Percentiles rank a stretch among this genome's conserved stretches.
Conservation (phyloP, 23 tunicate genomes). For the Trididemnum nubilum region DNA sequence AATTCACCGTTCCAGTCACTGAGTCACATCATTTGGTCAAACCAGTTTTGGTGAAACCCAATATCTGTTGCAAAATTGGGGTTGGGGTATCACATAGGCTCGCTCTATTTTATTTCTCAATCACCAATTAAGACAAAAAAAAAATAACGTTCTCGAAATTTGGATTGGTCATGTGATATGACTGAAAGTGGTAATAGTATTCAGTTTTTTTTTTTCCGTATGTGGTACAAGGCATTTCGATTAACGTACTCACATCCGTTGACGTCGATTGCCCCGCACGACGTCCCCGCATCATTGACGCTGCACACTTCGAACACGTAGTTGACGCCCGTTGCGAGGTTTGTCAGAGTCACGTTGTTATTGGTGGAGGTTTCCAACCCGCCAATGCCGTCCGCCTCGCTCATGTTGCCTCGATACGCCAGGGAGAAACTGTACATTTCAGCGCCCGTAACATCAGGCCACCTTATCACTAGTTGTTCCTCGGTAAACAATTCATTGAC, state of each 20-base stretch:
- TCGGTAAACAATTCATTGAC: not conserved
- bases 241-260: slow-evolving; percentile 34
- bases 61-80: too few species aligned
- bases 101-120: too few species aligned
- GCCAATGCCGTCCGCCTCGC: not conserved
- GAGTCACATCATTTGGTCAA: too few species aligned
- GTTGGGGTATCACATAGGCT: too few species aligned
- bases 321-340: slow-evolving; percentile 14
- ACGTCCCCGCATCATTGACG: not conserved
- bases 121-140: too few species aligned
- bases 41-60: too few species aligned
- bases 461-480: not conserved
- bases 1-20: too few species aligned
- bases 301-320: slow-evolving; percentile 24
- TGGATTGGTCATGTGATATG: too few species aligned
- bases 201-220: too few species aligned
- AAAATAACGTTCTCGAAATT: too few species aligned
- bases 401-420: not conserved
- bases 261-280: not conserved
- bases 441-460: slow-evolving; percentile 1
- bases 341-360: slow-evolving; percentile 13
- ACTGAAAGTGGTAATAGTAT: too few species aligned
- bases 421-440: not conserved
- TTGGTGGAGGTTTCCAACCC: slow-evolving; percentile 3
- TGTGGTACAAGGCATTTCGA: too few species aligned